These are phyloP conservation scores for Helicoverpa armigera DNA, from an alignment of 1,140 invertebrate genomes.

Conservation along the genomic window DNA sequence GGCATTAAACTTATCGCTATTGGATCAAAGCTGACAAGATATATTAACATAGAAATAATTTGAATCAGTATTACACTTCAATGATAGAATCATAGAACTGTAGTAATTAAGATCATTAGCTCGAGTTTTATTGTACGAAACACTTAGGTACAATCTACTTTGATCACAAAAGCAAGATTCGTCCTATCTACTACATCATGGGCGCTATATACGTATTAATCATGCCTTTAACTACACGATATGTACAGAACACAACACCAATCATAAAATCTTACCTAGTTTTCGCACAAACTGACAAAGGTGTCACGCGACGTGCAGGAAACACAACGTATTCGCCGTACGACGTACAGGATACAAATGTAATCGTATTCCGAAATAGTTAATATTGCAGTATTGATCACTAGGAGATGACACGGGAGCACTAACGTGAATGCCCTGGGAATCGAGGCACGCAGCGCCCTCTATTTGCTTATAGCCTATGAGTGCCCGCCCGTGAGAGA, in stretches of 20 bases:
- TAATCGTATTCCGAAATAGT: neutral
- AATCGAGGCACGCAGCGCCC: conserved; percentile 20
- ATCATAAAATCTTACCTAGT: conserved; percentile 13
- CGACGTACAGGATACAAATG: neutral
- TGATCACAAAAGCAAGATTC: neutral
- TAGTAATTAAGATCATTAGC: too few species aligned
- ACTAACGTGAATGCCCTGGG: conserved; percentile 24
- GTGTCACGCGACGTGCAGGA: neutral
- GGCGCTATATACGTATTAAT: neutral
- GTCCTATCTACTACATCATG: conserved; percentile 7
- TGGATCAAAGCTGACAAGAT: neutral
- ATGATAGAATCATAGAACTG: too few species aligned
- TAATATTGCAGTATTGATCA: conserved; percentile 6
- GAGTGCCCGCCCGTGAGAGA: conserved; percentile 10
- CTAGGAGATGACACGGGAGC: conserved; percentile 2
- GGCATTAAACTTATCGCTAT: neutral
- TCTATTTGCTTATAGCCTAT: conserved; percentile 1
- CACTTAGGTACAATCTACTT: neutral
- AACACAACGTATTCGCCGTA: neutral
- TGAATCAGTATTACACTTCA: neutral
- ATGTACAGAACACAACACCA: neutral
- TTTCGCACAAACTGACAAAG: neutral
- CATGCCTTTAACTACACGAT: conserved; percentile 1
- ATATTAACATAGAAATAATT: neutral
- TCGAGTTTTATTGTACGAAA: too few species aligned